Percentiles rank a stretch among this genome's conserved stretches.
Conservation (phyloP, 2,113 vertebrate genomes). For the Hystrix cristata region DNA sequence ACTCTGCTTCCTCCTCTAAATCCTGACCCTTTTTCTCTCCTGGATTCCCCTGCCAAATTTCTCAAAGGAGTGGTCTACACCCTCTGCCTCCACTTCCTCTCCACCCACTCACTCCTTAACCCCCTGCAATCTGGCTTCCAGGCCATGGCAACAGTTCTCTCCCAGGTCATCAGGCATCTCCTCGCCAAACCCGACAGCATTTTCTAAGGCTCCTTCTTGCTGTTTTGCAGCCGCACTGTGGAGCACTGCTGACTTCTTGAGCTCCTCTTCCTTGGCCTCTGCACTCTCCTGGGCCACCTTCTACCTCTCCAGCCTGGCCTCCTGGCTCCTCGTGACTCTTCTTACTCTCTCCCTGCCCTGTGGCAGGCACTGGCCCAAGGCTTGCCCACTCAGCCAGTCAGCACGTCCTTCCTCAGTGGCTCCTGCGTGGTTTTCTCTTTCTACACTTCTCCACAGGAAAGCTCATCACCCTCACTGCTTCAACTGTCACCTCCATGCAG, state of each 20-base stretch:
- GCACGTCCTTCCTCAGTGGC: background rate
- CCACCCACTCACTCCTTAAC: constrained; percentile 72
- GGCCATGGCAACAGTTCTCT: background rate
- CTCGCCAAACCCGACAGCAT: background rate
- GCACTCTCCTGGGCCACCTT: constrained; percentile 65
- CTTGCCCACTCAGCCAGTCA: background rate
- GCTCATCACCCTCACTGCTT: constrained; percentile 15
- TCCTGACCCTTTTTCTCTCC: constrained; percentile 76
- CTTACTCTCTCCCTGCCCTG: constrained; percentile 59
- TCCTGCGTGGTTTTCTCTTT: constrained; percentile 40
- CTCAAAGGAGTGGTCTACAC: constrained; percentile 81
- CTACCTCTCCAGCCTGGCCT: constrained; percentile 61
- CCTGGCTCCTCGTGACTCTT: constrained; percentile 48
- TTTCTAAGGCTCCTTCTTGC: constrained; percentile 16
- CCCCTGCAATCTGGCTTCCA: constrained; percentile 76
- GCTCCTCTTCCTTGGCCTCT: constrained; percentile 65
- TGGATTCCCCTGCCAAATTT: constrained; percentile 76
- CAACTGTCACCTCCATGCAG: constrained; percentile 44
- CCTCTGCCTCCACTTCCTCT: constrained; percentile 83
- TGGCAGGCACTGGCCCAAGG: background rate
- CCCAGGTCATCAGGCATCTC: constrained; percentile 57
- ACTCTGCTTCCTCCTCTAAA: constrained; percentile 69
- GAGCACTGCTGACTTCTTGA: constrained; percentile 61
- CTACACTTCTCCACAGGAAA: constrained; percentile 21
- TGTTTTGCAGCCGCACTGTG: constrained; percentile 64